Conservation (phyloP, 2,888 invertebrate genomes). For the Orthosia gothica region DNA sequence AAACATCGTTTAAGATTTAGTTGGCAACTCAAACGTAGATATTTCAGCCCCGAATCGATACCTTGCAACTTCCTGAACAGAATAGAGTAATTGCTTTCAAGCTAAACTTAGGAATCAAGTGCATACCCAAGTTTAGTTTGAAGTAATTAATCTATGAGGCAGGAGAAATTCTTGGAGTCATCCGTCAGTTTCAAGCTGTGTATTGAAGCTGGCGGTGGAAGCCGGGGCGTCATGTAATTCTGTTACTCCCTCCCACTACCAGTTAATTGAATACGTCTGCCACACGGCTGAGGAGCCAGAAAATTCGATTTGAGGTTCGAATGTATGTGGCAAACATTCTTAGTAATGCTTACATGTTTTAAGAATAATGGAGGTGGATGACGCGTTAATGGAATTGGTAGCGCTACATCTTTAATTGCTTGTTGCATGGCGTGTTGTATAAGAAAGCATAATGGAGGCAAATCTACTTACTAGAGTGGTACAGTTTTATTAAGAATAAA, state of each 20-base stretch:
- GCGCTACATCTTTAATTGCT: constrained; percentile 45
- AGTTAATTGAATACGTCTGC: too few species aligned
- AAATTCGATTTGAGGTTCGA: constrained; percentile 71
- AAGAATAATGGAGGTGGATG: constrained; percentile 33
- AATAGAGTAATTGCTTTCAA: constrained; percentile 78
- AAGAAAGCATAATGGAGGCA: constrained; percentile 10
- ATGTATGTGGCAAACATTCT: constrained; percentile 63
- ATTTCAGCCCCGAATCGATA: constrained; percentile 57
- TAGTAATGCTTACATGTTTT: constrained; percentile 52
- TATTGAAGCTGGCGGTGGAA: too few species aligned
- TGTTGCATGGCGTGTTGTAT: constrained; percentile 22
- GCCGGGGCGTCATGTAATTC: too few species aligned
- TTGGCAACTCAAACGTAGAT: constrained; percentile 18
- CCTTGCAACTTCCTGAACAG: constrained; percentile 58
- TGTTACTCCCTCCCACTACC: too few species aligned
- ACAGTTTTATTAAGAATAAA: not conserved
- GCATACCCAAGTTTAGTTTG: constrained; percentile 75
- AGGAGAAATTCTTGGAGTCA: constrained; percentile 14
- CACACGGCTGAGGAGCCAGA: constrained; percentile 57
- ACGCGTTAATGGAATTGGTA: constrained; percentile 47
- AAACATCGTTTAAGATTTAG: constrained; percentile 46
- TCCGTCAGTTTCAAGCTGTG: too few species aligned
- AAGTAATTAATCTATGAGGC: constrained; percentile 76
- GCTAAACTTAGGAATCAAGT: constrained; percentile 76
- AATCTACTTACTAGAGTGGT: not conserved